Base-by-base conservation (phyloP, 2,113 vertebrate genomes). In the Tetraodon nigroviridis region DNA sequence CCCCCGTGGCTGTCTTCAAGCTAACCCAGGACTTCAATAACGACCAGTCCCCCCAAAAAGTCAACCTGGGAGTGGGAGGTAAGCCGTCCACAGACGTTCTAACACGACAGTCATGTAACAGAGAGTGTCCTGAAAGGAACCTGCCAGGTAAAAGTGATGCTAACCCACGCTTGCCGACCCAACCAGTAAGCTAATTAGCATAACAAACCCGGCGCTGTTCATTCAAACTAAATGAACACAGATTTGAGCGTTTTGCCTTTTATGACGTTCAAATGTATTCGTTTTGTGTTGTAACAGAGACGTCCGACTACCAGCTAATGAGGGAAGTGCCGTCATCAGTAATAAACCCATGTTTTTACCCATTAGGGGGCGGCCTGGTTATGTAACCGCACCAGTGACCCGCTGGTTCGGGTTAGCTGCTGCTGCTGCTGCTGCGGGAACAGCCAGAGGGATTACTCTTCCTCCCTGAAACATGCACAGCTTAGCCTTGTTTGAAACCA, bases 51-150 rank as follows among this genome's bases (percentile, higher is more conserved):
- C 82, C 94, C 40, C 80, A 86, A 61, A 98, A 98, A 85, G 94
- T 98, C 89, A 98, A 98, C 79, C 87, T 98, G 18, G 94, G 95
- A 74, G 94, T 96, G 1, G 96, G 96, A 90, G 96, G 96, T 98
- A 84, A 93, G 91, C 79, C 45, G 20, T 19, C 19, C n/a, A 24
- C 2, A 5, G 24, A 27, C 24, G 5, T 27, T 27, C 24, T 27
- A 6, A 27, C 10, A 37, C 32, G 32, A 27, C 24, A 27, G 24
- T 27, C 24, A 27, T 27, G 24, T 27, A 27, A 27, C 24, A 27
- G 24, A 27, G 24, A 1, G 24, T 3, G 24, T 27, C 24, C 24
- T 27, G 24, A 6, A 27, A 37, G 32, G 4, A 12, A 37, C 11
- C 32, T 11, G 32, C 32, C 32, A 2, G 32, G 8, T 37, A 10